These are phyloP conservation scores for Nomada flava DNA, from an alignment of 2,888 invertebrate species.

Conservation along the genomic window DNA sequence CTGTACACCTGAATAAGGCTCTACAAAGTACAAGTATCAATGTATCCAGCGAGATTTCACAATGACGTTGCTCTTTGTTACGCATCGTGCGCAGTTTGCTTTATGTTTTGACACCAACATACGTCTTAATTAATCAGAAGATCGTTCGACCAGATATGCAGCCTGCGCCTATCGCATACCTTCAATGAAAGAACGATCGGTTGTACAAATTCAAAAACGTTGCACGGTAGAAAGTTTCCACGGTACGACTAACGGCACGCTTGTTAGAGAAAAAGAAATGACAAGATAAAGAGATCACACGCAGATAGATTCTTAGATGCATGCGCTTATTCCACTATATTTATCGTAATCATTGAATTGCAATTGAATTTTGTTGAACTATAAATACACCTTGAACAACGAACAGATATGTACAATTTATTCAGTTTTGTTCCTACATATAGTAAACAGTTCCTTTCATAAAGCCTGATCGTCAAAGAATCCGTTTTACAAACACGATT, in stretches of 20 bases:
- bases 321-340: conserved; percentile 6
- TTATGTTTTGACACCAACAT: conserved; percentile 15
- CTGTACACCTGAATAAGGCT: background rate
- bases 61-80: conserved; percentile 12
- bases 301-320: background rate
- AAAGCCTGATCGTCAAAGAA: no score
- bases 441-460: no score
- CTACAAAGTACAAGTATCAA: background rate
- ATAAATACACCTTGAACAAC: no score
- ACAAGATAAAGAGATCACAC: background rate
- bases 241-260: background rate
- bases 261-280: conserved; percentile 5
- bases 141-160: background rate
- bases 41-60: background rate
- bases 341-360: no score
- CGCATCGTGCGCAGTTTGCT: background rate
- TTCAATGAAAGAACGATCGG: conserved; percentile 12
- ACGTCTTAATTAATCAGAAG: conserved; percentile 28
- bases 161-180: background rate
- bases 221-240: conserved; percentile 33
- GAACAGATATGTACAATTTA: no score
- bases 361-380: no score
- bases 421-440: no score
- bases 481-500: no score
- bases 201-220: conserved; percentile 24